Evolutionary conservation across 1,140 invertebrate species (phyloP).

Genomic region (Platyscapa corneri): DNA sequence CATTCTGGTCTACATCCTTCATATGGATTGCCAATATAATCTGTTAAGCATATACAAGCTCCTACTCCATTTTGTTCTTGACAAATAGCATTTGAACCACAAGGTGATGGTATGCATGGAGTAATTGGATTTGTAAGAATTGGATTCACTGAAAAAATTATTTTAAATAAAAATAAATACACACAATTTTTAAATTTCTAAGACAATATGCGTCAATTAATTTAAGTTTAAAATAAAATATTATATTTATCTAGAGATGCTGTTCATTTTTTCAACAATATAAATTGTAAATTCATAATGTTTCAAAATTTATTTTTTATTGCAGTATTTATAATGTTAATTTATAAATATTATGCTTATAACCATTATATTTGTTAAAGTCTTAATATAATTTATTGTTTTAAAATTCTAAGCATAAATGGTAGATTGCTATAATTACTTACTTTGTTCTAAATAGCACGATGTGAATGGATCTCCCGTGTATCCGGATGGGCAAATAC

Average conservation of each 20-base stretch:
- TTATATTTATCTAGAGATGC: too few relatives aligned
- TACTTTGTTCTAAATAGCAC: constrained; percentile 69
- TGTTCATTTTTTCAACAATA: too few relatives aligned
- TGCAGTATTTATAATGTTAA: too few relatives aligned
- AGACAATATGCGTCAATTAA: too few relatives aligned
- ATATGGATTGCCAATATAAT: constrained; percentile 79
- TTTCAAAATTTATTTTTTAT: too few relatives aligned
- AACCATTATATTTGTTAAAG: too few relatives aligned
- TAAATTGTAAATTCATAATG: too few relatives aligned
- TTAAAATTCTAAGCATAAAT: too few relatives aligned
- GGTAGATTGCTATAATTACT: constrained; percentile 54
- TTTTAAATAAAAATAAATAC: not conserved
- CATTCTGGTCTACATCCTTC: constrained; percentile 83
- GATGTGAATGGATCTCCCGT: constrained; percentile 76
- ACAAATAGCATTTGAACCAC: constrained; percentile 85
- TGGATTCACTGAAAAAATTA: constrained; percentile 42
- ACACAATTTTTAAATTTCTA: too few relatives aligned
- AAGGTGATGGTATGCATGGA: constrained; percentile 84
- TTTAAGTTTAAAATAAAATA: too few relatives aligned
- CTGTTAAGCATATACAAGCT: constrained; percentile 78
- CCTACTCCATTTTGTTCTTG: constrained; percentile 76
- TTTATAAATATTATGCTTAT: too few relatives aligned
- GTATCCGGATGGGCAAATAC: constrained; percentile 69
- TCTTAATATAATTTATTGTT: too few relatives aligned
- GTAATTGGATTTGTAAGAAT: constrained; percentile 66